These are phyloP conservation scores for Leptopilina myrica DNA, from an alignment of 2,888 invertebrate genomes.

Conservation along the genomic window DNA sequence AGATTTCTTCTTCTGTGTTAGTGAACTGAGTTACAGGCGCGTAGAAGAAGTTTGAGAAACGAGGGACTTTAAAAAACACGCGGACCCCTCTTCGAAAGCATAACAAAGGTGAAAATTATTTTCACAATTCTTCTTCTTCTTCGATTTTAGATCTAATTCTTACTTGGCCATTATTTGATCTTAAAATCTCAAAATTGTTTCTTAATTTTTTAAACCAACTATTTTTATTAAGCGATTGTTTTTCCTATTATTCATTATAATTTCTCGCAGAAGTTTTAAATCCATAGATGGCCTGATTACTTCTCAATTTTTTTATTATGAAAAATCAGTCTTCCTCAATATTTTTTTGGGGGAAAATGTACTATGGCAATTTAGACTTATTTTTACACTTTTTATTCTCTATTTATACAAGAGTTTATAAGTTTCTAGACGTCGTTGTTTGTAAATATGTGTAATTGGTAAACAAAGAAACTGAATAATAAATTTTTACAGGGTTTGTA, in stretches of 20 bases:
- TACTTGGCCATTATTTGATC: background rate
- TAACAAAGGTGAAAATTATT: background rate
- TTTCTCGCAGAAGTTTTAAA: background rate
- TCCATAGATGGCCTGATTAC: background rate
- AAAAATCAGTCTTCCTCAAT: no score
- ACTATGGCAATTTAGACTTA: no score
- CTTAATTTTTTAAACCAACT: background rate
- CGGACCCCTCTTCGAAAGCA: background rate
- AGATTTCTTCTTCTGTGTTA: background rate
- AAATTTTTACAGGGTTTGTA: no score
- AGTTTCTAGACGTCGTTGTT: background rate
- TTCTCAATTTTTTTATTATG: no score
- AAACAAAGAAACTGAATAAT: background rate
- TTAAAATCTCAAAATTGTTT: no score
- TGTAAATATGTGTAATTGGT: conserved; percentile 5
- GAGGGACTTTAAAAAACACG: background rate
- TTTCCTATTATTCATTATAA: background rate
- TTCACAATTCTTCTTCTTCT: background rate
- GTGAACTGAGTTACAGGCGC: conserved; percentile 10
- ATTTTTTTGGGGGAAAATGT: no score
- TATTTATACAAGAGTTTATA: no score
- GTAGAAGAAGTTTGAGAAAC: background rate
- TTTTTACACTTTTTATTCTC: no score
- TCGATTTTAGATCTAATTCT: no score
- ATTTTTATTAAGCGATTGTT: background rate